These are phyloP conservation scores for Zootermopsis nevadensis DNA, from an alignment of 2,888 invertebrate genomes.

Conservation along the genomic window DNA sequence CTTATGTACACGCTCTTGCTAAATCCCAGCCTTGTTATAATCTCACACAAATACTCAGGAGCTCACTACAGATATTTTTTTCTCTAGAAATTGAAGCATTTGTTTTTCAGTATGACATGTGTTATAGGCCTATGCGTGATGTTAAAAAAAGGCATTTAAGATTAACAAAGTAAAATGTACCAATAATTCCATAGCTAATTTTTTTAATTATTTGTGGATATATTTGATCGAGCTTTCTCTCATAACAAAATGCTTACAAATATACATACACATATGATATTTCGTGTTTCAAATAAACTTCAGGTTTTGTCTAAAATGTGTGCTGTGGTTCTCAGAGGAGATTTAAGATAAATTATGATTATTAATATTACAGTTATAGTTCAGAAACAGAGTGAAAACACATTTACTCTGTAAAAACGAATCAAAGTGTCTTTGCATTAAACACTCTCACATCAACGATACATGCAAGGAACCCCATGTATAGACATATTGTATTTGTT, in stretches of 20 bases:
- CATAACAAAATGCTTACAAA: slow-evolving; percentile 44
- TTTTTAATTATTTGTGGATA: slow-evolving; percentile 12
- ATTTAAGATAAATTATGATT: slow-evolving; percentile 40
- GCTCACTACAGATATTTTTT: slow-evolving; percentile 23
- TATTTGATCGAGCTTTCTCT: slow-evolving; percentile 37
- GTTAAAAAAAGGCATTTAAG: slow-evolving; percentile 36
- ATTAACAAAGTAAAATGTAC: slow-evolving; percentile 7
- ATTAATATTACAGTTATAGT: slow-evolving; percentile 40
- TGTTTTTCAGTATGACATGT: slow-evolving; percentile 15
- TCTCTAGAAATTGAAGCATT: slow-evolving; percentile 25
- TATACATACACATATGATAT: not conserved
- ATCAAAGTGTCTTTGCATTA: slow-evolving; percentile 48
- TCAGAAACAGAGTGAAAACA: slow-evolving; percentile 31
- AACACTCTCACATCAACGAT: slow-evolving; percentile 41
- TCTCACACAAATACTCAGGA: slow-evolving; percentile 44
- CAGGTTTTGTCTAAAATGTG: slow-evolving; percentile 44
- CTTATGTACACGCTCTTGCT: not conserved
- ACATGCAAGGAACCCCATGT: slow-evolving; percentile 36
- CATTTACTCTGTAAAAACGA: slow-evolving; percentile 44
- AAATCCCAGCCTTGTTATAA: not conserved
- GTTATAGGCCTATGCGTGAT: slow-evolving; percentile 21
- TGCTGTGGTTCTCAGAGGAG: slow-evolving; percentile 51
- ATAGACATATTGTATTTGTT: slow-evolving; percentile 41
- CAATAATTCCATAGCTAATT: slow-evolving; percentile 34
- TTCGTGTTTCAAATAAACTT: slow-evolving; percentile 34